Conservation (phyloP, 2,888 invertebrate genomes). For the Chrysolina americana region DNA sequence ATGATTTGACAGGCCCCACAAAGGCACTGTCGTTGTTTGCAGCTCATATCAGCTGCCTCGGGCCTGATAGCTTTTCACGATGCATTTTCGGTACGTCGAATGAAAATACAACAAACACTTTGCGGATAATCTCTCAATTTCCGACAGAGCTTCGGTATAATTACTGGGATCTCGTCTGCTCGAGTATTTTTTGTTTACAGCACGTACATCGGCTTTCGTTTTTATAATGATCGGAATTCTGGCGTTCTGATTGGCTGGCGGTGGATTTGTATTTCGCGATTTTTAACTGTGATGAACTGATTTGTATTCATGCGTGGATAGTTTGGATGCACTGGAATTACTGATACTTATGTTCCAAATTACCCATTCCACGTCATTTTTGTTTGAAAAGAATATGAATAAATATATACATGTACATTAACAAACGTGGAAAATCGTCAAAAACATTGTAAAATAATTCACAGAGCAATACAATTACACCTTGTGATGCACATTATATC, state of each 20-base stretch:
- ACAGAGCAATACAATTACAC: too few species aligned
- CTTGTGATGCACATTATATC: too few species aligned
- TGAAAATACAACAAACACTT: constrained; percentile 4
- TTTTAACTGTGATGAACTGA: too few species aligned
- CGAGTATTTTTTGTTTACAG: not conserved
- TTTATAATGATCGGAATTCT: not conserved
- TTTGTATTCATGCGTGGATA: too few species aligned
- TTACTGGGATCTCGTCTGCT: not conserved
- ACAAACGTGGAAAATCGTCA: too few species aligned
- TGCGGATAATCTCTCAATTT: constrained; percentile 17
- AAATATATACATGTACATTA: too few species aligned
- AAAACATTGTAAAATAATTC: too few species aligned
- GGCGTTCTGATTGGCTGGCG: not conserved
- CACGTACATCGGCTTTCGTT: not conserved
- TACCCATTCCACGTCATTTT: too few species aligned
- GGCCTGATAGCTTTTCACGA: not conserved
- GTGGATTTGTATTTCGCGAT: not conserved
- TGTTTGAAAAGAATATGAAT: too few species aligned
- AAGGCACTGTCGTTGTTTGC: not conserved
- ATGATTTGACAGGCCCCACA: constrained; percentile 2
- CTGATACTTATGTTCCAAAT: too few species aligned
- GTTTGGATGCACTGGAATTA: too few species aligned
- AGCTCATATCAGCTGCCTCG: not conserved
- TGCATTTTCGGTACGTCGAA: not conserved
- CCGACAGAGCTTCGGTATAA: not conserved